Base-by-base conservation (phyloP, 1,140 invertebrate species). In the Ridgeia piscesae region DNA sequence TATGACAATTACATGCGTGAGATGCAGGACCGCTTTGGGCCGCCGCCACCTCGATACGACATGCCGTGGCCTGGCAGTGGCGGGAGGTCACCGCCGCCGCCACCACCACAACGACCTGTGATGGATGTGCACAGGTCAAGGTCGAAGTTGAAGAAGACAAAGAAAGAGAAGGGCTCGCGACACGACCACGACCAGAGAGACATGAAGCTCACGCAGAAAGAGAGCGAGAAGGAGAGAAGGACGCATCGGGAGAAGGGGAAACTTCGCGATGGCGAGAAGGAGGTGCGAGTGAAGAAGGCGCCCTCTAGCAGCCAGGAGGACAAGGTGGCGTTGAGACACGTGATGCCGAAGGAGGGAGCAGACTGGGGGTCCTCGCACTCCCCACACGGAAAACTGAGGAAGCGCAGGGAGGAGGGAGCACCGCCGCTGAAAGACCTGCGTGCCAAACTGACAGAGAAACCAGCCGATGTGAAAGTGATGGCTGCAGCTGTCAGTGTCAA, bases 21-120 rank as follows among this genome's bases (percentile, higher is more conserved):
- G 6, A 90, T 90, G 89, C 34, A 90, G 89, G 58, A 77, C 58
- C 58, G 58, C 58, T 77, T 77, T 21, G 58, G 58, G 58, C 58
- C 58, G 58, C 14, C 27, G 17, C 58, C 58, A 21, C 58, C 58
- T 4, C 11, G 58, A 77, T 77, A 27, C 27, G 58, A 77, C 58
- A 77, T 77, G 58, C 58, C 58, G 27, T 77, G 58, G 58, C 11
- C 27, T 31, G 27, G 58, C 58, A 77, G 58, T 77, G 58, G 58
- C 27, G 58, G 58, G 58, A 77, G 58, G 58, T 77, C 58, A 77
- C 58, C 58, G 27, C 27, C 58, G 2, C 58, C 11, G 58, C 27
- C 58, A 77, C 58, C 58, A 77, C 27, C 58, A 17, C 58, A 21
- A 77, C 58, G 11, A 14, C 58, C 58, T 4, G 27, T 77, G 8